Evolutionary conservation across 2,888 invertebrate species (phyloP).

Genomic region (Tryphoninae sp.): DNA sequence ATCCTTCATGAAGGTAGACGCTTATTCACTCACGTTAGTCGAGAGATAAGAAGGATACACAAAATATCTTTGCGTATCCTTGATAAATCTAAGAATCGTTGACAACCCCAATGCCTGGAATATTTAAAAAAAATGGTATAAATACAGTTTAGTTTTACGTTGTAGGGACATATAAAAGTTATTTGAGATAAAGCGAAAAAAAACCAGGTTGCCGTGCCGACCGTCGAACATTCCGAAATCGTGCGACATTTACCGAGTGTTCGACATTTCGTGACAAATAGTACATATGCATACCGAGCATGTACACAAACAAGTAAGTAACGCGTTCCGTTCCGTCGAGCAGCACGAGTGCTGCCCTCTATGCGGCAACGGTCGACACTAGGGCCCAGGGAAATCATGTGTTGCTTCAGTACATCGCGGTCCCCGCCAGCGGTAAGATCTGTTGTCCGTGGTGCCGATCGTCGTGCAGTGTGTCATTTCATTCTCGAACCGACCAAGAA

Average conservation of each 20-base stretch:
- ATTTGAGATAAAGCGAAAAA: neutral
- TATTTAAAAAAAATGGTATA: neutral
- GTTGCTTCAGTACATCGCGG: constrained; percentile 66
- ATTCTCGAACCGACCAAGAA: constrained; percentile 18
- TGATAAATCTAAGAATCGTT: too few relatives aligned
- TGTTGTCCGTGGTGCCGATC: constrained; percentile 28
- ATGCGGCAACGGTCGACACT: constrained; percentile 64
- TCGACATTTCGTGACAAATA: constrained; percentile 4
- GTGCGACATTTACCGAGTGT: constrained; percentile 37
- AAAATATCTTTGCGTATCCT: too few relatives aligned
- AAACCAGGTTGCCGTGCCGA: neutral
- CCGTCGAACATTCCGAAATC: constrained; percentile 35
- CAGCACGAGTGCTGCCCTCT: constrained; percentile 68
- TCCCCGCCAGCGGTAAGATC: constrained; percentile 60
- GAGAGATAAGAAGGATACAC: too few relatives aligned
- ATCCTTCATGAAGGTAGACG: too few relatives aligned
- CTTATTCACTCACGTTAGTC: too few relatives aligned
- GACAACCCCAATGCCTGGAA: neutral
- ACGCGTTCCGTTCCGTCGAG: neutral
- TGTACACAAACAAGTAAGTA: neutral
- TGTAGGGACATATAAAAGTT: neutral
- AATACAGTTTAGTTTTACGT: neutral
- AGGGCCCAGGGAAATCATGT: constrained; percentile 66
- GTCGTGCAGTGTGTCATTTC: constrained; percentile 44
- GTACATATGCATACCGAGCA: neutral